phyloP scores from a whole-genome alignment of 2,797 vertebrate genomes.

The Monodelphis domestica region DNA sequence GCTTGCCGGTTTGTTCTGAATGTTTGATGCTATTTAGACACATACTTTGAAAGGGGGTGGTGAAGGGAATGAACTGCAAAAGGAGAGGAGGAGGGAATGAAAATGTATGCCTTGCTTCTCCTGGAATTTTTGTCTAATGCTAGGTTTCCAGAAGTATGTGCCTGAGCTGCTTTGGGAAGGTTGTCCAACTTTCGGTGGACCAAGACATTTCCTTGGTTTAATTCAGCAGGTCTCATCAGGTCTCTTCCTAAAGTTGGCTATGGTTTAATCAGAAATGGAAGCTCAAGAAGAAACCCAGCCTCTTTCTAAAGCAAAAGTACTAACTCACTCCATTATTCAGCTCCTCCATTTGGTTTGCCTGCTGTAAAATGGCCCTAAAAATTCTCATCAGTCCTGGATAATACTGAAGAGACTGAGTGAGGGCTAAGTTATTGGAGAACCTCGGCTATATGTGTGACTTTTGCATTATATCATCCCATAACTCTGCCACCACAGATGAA shows the following conservation, averaged over 20 bases:
- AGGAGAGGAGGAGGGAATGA: neutral
- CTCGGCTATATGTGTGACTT: neutral
- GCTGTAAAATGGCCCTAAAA: neutral
- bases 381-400: accelerated
- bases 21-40: neutral
- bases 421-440: neutral
- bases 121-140: neutral
- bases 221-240: neutral
- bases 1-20: neutral
- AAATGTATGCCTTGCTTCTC: neutral
- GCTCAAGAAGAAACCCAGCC: neutral
- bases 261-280: constrained; percentile 1
- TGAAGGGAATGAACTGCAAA: neutral
- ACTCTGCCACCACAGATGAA: neutral
- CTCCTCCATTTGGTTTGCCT: neutral
- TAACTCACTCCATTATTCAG: accelerated
- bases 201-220: neutral
- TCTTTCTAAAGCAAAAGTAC: neutral
- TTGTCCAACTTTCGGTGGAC: neutral
- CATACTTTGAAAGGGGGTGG: neutral
- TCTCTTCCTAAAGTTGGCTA: neutral
- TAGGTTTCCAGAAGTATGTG: neutral
- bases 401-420: neutral
- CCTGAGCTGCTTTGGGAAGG: too few relatives aligned
- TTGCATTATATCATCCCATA: too few relatives aligned